phyloP scores from a whole-genome alignment of 2,888 invertebrate genomes.

The Phortica magna region DNA sequence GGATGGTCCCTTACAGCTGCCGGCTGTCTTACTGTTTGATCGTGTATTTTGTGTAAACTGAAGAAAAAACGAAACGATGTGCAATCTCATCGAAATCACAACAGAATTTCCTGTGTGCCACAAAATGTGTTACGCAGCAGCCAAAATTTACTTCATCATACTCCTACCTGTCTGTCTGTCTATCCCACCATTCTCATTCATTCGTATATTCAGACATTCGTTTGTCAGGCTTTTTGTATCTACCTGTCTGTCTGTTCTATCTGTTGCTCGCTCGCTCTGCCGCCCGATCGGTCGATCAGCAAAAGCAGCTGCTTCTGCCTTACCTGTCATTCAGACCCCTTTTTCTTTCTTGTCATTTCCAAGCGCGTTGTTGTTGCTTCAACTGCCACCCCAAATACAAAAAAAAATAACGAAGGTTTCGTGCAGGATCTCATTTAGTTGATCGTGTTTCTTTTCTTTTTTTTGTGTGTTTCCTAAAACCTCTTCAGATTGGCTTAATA shows the following conservation, averaged over 20 bases:
- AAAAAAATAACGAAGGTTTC: conserved; percentile 3
- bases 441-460: not conserved
- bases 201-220: no score
- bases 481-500: conserved; percentile 53
- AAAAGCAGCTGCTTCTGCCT: conserved; percentile 31
- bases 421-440: conserved; percentile 18
- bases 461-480: not conserved
- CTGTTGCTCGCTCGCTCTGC: not conserved
- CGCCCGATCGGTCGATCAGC: not conserved
- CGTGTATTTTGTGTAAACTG: no score
- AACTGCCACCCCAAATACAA: conserved; percentile 23
- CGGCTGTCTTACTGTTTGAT: no score
- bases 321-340: conserved; percentile 27
- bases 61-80: no score
- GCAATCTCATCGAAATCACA: conserved; percentile 69
- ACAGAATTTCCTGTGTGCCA: conserved; percentile 70
- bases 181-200: conserved; percentile 30
- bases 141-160: conserved; percentile 45
- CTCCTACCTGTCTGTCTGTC: conserved; percentile 36
- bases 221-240: not conserved
- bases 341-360: not conserved
- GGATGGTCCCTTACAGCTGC: conserved; percentile 36
- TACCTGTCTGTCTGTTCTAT: not conserved
- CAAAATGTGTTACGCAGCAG: conserved; percentile 13
- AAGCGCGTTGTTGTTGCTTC: not conserved